Base-by-base conservation (phyloP, 2,797 vertebrate species). In the Pseudochaenichthys georgianus region DNA sequence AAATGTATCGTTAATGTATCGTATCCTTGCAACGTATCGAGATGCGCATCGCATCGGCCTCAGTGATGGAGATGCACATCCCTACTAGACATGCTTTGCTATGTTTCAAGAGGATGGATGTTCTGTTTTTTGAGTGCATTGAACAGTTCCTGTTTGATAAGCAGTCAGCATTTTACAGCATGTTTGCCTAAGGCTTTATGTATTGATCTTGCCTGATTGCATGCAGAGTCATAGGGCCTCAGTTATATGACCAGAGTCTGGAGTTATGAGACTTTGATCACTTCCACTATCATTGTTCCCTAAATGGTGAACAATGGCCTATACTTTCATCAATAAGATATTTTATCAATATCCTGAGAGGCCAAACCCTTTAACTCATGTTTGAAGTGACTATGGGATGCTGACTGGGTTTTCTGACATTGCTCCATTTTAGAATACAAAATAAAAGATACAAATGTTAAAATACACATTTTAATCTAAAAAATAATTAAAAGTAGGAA, bases 201-300 rank as follows among this genome's bases (percentile, higher is more conserved):
- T 77, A 70, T 87, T 80, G 70, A 82, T 88, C 28, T 81, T 41
- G 15, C 68, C 73, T 64, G 68, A 75, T 73, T 80, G 74, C 54
- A 75, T 85, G 77, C 83, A 77, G 71, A 74, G 75, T 84, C 82
- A 86, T 64, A 71, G 68, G 67, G 54, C 57, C 64, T 43, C 59
- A 81, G 62, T 51, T 21, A 52, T 69, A 38, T 21, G 52, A 41
- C 43, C 45, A 45, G 74, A 52, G 64, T 72, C 42, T 19, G 68
- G 17, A 60, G 48, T 63, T 57, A 68, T 38, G 4, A 48, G 59
- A 72, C 68, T 72, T 82, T 78, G 55, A 77, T 77, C 64, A 43
- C 52, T 10, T 0, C 70, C 43, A 58, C 43, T 60, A 19, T 63
- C 31, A 15, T 51, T 57, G 31, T 74, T 66, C 46, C 63, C 52